Evolutionary conservation across 2,113 vertebrate genomes (phyloP).

Genomic region (Zingel zingel): DNA sequence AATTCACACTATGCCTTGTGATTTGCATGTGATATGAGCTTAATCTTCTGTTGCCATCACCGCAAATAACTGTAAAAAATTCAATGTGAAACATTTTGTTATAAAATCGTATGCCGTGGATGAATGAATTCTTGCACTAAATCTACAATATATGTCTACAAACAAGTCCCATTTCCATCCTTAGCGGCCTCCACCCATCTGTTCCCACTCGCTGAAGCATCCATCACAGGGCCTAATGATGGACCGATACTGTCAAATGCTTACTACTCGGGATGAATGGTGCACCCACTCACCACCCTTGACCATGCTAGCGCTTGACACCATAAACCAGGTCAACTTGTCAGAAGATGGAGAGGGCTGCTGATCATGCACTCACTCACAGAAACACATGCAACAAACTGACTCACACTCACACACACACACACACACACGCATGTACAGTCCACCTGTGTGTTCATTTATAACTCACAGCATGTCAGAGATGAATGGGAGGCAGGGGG

Average conservation of each 20-base stretch:
- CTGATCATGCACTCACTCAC: slow-evolving; percentile 15
- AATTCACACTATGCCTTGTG: neutral
- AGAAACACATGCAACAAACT: slow-evolving; percentile 16
- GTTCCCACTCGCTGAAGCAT: slow-evolving; percentile 55
- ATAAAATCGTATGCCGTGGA: neutral
- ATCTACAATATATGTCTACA: slow-evolving; percentile 11
- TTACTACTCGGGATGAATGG: slow-evolving; percentile 54
- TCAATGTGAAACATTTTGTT: slow-evolving; percentile 22
- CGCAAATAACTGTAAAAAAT: slow-evolving; percentile 12
- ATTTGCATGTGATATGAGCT: neutral
- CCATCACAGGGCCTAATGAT: slow-evolving; percentile 66
- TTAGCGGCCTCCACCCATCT: slow-evolving; percentile 61
- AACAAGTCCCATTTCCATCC: slow-evolving; percentile 47
- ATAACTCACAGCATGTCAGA: slow-evolving; percentile 12
- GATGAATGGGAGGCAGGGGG: slow-evolving; percentile 35
- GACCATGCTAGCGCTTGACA: slow-evolving; percentile 63
- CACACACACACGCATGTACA: neutral
- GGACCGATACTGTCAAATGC: slow-evolving; percentile 63
- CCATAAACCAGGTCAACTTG: slow-evolving; percentile 72
- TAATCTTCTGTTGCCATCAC: neutral
- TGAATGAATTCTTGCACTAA: slow-evolving; percentile 34
- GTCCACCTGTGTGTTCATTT: slow-evolving; percentile 29
- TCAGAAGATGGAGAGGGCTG: slow-evolving; percentile 58
- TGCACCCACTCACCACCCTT: slow-evolving; percentile 46
- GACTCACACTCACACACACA: neutral